Percentiles rank a stretch among this genome's conserved stretches.
These are phyloP conservation scores for Anhinga anhinga DNA, from an alignment of 2,113 vertebrate genomes.

Conservation along the genomic window DNA sequence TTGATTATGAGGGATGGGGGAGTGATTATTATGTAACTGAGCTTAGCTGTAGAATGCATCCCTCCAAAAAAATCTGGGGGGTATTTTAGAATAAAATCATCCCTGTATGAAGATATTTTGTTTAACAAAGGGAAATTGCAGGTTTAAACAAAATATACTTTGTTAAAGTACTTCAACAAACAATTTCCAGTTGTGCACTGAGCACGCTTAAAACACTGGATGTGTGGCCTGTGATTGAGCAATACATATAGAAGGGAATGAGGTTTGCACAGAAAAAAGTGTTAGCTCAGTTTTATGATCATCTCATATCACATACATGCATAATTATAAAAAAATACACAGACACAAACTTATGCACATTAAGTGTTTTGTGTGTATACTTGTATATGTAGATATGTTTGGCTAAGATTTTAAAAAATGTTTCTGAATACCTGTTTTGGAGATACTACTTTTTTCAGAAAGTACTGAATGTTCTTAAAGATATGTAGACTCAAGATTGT, in stretches of 20 bases:
- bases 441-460: neutral
- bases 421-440: neutral
- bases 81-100: neutral
- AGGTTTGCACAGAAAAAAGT: neutral
- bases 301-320: neutral
- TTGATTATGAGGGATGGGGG: neutral
- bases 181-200: neutral
- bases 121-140: neutral
- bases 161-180: neutral
- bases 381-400: neutral
- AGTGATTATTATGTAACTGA: neutral
- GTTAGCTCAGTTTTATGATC: neutral
- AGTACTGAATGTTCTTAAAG: neutral
- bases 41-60: neutral
- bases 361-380: neutral
- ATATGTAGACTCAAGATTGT: neutral
- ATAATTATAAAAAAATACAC: neutral
- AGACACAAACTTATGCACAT: fast-evolving
- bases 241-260: neutral
- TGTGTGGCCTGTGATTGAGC: neutral
- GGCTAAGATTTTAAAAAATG: neutral
- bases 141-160: neutral
- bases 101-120: neutral
- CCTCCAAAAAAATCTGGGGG: neutral
- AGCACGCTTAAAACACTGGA: neutral